Evolutionary conservation across 2,888 invertebrate species (phyloP).

Genomic region (Colletes collaris): DNA sequence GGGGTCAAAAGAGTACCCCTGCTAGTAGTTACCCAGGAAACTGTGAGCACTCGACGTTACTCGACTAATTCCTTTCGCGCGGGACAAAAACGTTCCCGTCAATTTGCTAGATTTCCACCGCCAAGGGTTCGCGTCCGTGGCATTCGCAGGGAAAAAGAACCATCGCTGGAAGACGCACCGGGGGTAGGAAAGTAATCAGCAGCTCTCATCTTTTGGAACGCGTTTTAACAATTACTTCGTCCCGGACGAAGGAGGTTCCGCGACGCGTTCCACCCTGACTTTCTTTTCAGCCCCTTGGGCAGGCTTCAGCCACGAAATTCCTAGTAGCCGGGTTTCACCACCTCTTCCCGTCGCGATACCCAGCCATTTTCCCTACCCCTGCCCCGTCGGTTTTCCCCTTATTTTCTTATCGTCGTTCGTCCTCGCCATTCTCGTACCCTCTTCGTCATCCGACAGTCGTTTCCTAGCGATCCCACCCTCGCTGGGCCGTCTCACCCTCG

Average conservation of each 20-base stretch:
- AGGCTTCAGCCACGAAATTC: conserved; percentile 69
- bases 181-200: conserved; percentile 65
- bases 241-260: conserved; percentile 43
- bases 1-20: too few relatives aligned
- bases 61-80: conserved; percentile 46
- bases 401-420: conserved; percentile 65
- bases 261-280: conserved; percentile 60
- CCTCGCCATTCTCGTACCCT: conserved; percentile 48
- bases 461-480: conserved; percentile 47
- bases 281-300: conserved; percentile 61
- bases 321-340: conserved; percentile 61
- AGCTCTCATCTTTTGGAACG: conserved; percentile 63
- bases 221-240: conserved; percentile 72
- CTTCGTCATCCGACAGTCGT: conserved; percentile 55
- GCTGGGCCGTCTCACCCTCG: conserved; percentile 44
- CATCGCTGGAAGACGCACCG: conserved; percentile 29
- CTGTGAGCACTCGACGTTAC: conserved; percentile 42
- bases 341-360: conserved; percentile 52
- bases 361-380: conserved; percentile 30
- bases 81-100: conserved; percentile 39
- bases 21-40: background rate
- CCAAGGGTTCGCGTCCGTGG: conserved; percentile 22
- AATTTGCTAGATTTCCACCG: conserved; percentile 53
- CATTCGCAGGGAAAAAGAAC: conserved; percentile 17
- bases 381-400: conserved; percentile 36